phyloP scores from a whole-genome alignment of 2,888 invertebrate species.

The Dorcus hopei region DNA sequence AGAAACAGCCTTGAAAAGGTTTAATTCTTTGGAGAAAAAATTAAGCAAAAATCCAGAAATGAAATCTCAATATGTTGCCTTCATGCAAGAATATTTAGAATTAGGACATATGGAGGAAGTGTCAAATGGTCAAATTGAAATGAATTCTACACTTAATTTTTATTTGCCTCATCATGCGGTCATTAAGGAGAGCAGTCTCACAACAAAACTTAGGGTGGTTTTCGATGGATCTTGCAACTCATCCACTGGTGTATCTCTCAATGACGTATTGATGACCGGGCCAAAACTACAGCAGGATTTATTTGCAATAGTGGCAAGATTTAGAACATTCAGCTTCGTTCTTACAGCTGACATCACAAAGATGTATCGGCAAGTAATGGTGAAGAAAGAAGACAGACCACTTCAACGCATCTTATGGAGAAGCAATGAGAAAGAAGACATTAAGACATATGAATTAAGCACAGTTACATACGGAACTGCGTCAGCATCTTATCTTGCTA shows the following conservation, averaged over 20 bases:
- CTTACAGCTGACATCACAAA: no score
- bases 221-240: no score
- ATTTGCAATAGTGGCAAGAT: not conserved
- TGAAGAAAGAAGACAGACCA: no score
- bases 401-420: not conserved
- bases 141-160: no score
- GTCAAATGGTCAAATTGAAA: no score
- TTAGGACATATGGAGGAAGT: no score
- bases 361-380: not conserved
- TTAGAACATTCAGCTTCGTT: not conserved
- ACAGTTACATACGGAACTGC: conserved; percentile 10
- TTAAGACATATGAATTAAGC: not conserved
- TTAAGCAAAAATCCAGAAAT: not conserved
- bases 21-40: not conserved
- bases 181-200: no score
- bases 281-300: no score
- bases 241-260: no score
- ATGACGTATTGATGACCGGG: not conserved
- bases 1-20: not conserved
- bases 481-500: conserved; percentile 2
- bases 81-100: not conserved
- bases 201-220: no score
- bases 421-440: not conserved
- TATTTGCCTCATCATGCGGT: no score
- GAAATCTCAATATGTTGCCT: not conserved